phyloP scores from a whole-genome alignment of 2,113 vertebrate species.

The Erythrolamprus reginae region DNA sequence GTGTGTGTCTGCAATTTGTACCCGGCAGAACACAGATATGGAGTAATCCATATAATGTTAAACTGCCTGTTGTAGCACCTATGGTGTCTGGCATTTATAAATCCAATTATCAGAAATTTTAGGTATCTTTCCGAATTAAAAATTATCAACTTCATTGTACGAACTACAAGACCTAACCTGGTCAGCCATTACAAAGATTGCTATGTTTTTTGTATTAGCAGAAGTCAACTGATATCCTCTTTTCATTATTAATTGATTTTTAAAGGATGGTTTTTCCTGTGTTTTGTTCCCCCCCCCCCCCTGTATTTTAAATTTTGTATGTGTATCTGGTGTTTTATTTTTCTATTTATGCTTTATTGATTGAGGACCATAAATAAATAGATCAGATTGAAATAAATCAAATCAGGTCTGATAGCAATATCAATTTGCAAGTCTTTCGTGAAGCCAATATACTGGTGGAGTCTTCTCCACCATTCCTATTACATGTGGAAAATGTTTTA shows the following conservation, averaged over 20 bases:
- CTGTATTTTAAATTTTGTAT: background rate
- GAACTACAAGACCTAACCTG: background rate
- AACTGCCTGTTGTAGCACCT: background rate
- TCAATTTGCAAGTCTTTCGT: background rate
- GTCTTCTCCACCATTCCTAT: background rate
- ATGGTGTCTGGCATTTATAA: background rate
- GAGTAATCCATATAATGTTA: background rate
- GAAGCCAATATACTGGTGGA: background rate
- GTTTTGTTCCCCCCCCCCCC: background rate
- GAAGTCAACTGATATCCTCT: background rate
- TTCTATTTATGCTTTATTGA: background rate
- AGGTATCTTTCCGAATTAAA: background rate
- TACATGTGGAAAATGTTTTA: background rate
- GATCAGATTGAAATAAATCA: background rate
- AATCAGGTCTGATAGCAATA: background rate
- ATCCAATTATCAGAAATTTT: background rate
- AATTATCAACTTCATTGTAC: background rate
- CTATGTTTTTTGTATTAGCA: background rate
- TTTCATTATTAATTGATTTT: background rate
- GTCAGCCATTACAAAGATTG: background rate
- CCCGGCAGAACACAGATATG: no score
- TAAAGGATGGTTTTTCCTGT: background rate
- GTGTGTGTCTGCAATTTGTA: no score
- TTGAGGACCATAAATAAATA: background rate
- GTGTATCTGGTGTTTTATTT: background rate